Base-by-base conservation (phyloP, 2,113 vertebrate species). In the Nerophis lumbriciformis region DNA sequence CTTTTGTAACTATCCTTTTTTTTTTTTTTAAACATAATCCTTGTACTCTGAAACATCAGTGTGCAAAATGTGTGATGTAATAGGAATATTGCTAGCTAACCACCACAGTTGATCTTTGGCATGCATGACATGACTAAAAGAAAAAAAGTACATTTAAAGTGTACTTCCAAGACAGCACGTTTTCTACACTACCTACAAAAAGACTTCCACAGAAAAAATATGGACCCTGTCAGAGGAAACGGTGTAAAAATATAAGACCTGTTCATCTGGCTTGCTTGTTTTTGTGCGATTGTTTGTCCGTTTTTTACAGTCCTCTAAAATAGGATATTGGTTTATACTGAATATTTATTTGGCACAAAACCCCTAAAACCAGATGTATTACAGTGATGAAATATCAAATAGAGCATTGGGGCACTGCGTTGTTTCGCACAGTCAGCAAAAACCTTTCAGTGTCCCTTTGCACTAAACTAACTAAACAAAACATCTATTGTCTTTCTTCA, bases 121-220 rank as follows among this genome's bases (percentile, higher is more conserved):
- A 84, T 87, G 83, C 85, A 83, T 2, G 50, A 76, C 53, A 76
- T 56, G 49, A 76, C 12, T 42, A 65, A 69, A 53, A 28, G 28
- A 28, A n/a, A 65, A 64, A 64, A 68, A 76, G 53, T 56, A 64
- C 45, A 77, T 66, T 63, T 50, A 73, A 53, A 65, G 52, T 68
- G 66, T 68, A 77, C 59, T 62, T 42, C 51, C n/a, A 58, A 71
- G 52, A 80, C 71, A 53, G 9, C 69, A 68, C 71, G 59, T 44
- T 38, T 52, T 69, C 75, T 69, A 77, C 65, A 62, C 14, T 15
- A 85, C 53, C 68, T 76, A 83, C 6, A 83, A 78, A 84, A 76
- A 75, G 45, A 70, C 35, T 62, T 54, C 14, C 56, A 50, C 50
- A 80, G 61, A 80, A 49, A 67, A 63, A 75, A 67, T 60, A 68